These are phyloP conservation scores for Spinibarbus caldwelli DNA, from an alignment of 2,797 vertebrate genomes.

Conservation along the genomic window DNA sequence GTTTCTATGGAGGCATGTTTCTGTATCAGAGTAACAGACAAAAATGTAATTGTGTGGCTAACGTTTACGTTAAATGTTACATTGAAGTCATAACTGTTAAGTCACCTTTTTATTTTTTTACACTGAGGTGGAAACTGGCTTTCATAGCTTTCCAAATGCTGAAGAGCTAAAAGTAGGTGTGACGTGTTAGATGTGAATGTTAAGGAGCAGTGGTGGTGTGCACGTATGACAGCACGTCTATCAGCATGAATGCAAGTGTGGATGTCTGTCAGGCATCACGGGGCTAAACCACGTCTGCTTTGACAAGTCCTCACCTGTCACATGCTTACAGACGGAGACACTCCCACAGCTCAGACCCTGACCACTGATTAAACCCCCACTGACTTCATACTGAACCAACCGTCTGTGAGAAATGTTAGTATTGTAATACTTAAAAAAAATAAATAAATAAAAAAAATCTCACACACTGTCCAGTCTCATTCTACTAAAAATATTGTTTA, in stretches of 20 bases:
- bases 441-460: too few relatives aligned
- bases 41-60: not conserved
- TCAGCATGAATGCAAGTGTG: constrained; percentile 5
- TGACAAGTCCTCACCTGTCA: constrained; percentile 16
- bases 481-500: not conserved
- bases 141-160: not conserved
- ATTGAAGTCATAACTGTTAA: not conserved
- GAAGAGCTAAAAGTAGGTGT: constrained; percentile 13
- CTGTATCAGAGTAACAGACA: not conserved
- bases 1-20: not conserved
- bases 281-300: constrained; percentile 4
- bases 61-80: not conserved
- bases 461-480: not conserved
- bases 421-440: not conserved
- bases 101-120: not conserved
- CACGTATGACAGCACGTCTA: constrained; percentile 18
- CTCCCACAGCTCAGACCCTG: constrained; percentile 46
- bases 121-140: not conserved
- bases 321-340: constrained; percentile 7
- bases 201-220: constrained; percentile 3
- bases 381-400: constrained; percentile 47
- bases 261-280: constrained; percentile 6
- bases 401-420: constrained; percentile 36
- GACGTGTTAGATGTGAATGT: constrained; percentile 14
- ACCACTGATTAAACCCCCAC: constrained; percentile 29